Conservation (phyloP, 1,140 invertebrate species). For the Popillia japonica region DNA sequence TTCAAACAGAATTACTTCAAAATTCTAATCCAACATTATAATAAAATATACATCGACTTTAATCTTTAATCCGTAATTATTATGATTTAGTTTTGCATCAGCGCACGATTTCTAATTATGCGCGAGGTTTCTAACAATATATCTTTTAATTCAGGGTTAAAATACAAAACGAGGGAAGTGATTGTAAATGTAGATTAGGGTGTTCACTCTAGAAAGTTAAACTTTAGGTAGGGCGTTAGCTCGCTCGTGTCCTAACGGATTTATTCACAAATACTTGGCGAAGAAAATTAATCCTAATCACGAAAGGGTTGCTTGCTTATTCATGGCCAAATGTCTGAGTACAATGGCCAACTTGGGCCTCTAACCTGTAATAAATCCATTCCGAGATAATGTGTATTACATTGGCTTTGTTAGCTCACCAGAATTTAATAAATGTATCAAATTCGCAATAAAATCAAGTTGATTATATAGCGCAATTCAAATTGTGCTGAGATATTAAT, state of each 20-base stretch:
- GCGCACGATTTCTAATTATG: not conserved
- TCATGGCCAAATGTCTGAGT: not conserved
- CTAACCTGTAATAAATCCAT: constrained; percentile 10
- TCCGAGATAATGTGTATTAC: not conserved
- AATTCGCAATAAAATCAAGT: not conserved
- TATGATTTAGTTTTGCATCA: not conserved
- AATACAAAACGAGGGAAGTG: constrained; percentile 9
- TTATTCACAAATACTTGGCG: constrained; percentile 20
- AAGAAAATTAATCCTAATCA: constrained; percentile 34
- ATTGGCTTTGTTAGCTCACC: not conserved
- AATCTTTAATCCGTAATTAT: not conserved
- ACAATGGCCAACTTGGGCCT: not conserved
- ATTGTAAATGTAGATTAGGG: constrained; percentile 25
- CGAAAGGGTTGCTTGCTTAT: constrained; percentile 22
- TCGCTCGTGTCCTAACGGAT: constrained; percentile 16
- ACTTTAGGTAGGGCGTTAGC: not conserved
- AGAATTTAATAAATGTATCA: not conserved
- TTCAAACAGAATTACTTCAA: no score
- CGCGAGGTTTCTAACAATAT: not conserved
- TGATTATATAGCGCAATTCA: no score
- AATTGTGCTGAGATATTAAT: no score
- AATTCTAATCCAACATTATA: not conserved
- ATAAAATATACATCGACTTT: not conserved
- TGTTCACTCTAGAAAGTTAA: not conserved
- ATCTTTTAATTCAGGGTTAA: constrained; percentile 8